A percentile compares a stretch with the other conserved stretches of the same genome.
Evolutionary conservation across 92 coral and sea anemone species (phyloP).

Genomic region (Palythoa grandis): DNA sequence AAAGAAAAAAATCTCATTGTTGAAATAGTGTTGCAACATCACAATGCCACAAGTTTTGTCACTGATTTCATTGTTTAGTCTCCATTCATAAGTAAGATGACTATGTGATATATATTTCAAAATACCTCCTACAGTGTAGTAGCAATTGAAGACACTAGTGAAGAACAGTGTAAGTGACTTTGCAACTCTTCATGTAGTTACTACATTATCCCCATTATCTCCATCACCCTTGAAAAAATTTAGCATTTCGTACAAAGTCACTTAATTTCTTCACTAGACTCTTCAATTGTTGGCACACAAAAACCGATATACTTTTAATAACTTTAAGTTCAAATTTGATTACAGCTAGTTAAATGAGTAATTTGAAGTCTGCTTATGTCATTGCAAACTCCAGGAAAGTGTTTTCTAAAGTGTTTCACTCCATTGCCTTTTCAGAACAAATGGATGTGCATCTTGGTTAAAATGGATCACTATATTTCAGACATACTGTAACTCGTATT

Average conservation of each 20-base stretch:
- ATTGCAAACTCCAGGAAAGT: not conserved
- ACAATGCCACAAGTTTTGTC: not conserved
- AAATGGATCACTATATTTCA: too few relatives aligned
- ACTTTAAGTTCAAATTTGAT: not conserved
- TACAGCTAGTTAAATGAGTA: too few relatives aligned
- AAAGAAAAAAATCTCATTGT: not conserved
- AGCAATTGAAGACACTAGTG: not conserved
- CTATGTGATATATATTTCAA: not conserved
- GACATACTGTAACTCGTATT: too few relatives aligned
- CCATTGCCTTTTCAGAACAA: constrained; percentile 2
- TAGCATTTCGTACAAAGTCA: too few relatives aligned
- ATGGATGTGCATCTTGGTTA: not conserved
- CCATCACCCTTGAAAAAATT: not conserved
- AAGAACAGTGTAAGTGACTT: not conserved
- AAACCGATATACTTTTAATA: not conserved
- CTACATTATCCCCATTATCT: not conserved
- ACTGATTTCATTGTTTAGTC: constrained; percentile 6
- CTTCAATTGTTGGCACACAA: not conserved
- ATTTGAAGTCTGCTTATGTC: too few relatives aligned
- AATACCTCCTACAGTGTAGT: not conserved
- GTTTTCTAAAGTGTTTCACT: constrained; percentile 3
- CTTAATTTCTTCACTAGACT: too few relatives aligned
- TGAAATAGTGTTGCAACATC: not conserved
- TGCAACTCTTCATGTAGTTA: constrained; percentile 2
- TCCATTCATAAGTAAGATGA: not conserved